phyloP scores from a whole-genome alignment of 2,113 vertebrate genomes.

The Hypanus sabinus region DNA sequence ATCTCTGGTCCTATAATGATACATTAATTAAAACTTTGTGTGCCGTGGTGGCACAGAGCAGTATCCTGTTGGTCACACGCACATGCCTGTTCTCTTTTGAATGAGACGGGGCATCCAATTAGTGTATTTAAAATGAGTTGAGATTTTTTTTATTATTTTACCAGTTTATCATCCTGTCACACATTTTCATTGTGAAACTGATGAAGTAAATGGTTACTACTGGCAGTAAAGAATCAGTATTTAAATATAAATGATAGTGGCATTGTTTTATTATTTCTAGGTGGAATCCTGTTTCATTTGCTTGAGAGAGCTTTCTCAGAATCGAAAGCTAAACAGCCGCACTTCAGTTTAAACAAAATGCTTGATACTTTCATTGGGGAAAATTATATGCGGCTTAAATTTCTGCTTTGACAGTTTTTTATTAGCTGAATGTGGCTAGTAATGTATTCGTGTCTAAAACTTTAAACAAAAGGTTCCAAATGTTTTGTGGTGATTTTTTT shows the following conservation, averaged over 20 bases:
- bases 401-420: constrained; percentile 2
- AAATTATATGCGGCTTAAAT: neutral
- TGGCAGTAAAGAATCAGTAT: neutral
- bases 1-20: neutral
- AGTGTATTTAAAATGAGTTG: neutral
- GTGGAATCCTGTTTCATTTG: neutral
- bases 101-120: neutral
- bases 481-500: constrained; percentile 24
- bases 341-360: neutral
- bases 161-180: neutral
- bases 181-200: neutral
- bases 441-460: constrained; percentile 32
- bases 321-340: neutral
- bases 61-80: neutral
- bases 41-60: neutral
- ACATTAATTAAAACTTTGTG: neutral
- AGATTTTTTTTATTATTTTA: neutral
- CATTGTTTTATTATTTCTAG: neutral
- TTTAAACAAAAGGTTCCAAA: constrained; percentile 29
- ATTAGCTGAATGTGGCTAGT: constrained; percentile 1
- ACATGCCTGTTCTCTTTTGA: neutral
- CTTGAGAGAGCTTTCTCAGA: neutral
- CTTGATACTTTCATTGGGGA: neutral
- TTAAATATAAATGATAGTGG: neutral
- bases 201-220: neutral